Base-by-base conservation (phyloP, 1,140 invertebrate genomes). In the Heliconius melpomene region DNA sequence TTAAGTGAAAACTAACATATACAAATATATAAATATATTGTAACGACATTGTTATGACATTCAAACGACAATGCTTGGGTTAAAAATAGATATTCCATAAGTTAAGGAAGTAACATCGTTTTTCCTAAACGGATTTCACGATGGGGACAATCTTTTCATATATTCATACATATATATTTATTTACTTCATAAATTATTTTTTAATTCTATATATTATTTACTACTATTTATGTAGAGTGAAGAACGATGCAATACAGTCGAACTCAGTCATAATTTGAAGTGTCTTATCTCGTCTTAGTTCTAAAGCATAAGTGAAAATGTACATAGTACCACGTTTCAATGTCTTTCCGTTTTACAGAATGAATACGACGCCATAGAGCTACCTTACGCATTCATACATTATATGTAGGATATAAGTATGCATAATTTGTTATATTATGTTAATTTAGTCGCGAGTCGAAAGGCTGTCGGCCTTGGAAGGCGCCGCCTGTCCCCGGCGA, bases 381-480 rank as follows among this genome's bases (percentile, higher is more conserved):
- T 78, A 82, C 60, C 77, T 82, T 81, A 73, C 77, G 75, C 83
- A 86, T 78, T 57, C 78, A 79, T 81, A 78, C 88, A 84, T 85
- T 85, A 85, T 87, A 77, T 77, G 36, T 77, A 77, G 75, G 23
- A 77, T 77, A 46, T 77, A 77, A 77, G 60, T 77, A 77, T 77
- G 75, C 75, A 77, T 77, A 77, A 70, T 77, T 77, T 71, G 85
- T 89, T 87, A 87, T 88, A 90, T 87, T 90, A 91, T 91, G 87
- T 85, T 89, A 90, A 90, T 89, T 86, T 83, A 80, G 77, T 72
- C 77, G 80, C 77, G 81, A 87, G 86, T 90, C 86, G 88, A 91
- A 91, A 90, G 87, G 90, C 89, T 83, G 86, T 77, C 84, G 89
- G 82, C 90, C 90, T 91, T 91, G 90, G 84, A 76, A 86, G 89